A percentile compares a stretch with the other conserved stretches of the same genome.
These are phyloP conservation scores for Amblyjoppa fuscipennis DNA, from an alignment of 2,888 invertebrate genomes.

Conservation along the genomic window DNA sequence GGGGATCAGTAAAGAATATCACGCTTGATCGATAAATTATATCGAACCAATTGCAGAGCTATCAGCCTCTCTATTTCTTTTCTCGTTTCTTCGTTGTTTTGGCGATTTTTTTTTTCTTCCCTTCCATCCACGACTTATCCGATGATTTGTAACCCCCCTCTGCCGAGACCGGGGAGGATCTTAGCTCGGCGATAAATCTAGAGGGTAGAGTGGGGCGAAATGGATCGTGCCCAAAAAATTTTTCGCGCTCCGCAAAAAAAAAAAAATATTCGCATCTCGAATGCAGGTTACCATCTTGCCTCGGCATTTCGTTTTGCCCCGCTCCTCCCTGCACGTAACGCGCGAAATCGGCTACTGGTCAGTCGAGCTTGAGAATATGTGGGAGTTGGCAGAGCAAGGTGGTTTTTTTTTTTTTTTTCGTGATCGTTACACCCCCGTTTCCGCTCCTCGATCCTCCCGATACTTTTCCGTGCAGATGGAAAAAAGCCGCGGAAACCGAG, in stretches of 20 bases:
- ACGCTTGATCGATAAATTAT: slow-evolving; percentile 60
- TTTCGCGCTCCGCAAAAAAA: too few relatives aligned
- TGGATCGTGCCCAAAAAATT: too few relatives aligned
- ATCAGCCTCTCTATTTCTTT: slow-evolving; percentile 26
- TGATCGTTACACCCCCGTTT: slow-evolving; percentile 31
- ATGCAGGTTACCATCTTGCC: neutral
- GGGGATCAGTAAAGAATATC: slow-evolving; percentile 37
- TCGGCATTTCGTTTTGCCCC: neutral
- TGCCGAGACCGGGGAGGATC: neutral
- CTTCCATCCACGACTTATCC: slow-evolving; percentile 31
- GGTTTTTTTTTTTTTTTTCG: neutral
- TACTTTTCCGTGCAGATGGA: slow-evolving; percentile 30
- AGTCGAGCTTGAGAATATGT: slow-evolving; percentile 11
- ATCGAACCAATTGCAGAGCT: slow-evolving; percentile 45
- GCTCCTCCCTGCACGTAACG: slow-evolving; percentile 1
- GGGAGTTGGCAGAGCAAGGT: slow-evolving; percentile 26
- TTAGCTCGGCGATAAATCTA: slow-evolving; percentile 22
- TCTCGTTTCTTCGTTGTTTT: slow-evolving; percentile 11
- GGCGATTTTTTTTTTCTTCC: neutral
- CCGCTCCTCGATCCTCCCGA: slow-evolving; percentile 11
- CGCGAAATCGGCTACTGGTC: neutral
- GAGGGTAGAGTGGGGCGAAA: too few relatives aligned
- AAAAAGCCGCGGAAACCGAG: slow-evolving; percentile 5
- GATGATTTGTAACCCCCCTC: slow-evolving; percentile 25
- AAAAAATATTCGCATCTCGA: too few relatives aligned